phyloP scores from a whole-genome alignment of 1,140 invertebrate species.

The Aricia agestis region DNA sequence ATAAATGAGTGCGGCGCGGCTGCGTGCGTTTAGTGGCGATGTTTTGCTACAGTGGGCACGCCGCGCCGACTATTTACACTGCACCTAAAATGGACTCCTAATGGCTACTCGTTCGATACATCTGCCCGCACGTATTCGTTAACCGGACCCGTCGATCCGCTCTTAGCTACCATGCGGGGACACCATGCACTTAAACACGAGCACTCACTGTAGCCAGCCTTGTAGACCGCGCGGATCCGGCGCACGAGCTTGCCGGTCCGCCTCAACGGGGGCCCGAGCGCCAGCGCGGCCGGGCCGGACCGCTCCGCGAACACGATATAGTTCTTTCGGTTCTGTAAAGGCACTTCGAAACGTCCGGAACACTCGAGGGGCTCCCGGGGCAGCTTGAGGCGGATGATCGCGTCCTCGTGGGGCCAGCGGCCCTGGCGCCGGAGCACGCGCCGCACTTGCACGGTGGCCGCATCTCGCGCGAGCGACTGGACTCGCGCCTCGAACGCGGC shows the following conservation, averaged over 20 bases:
- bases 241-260: slow-evolving; percentile 57
- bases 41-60: slow-evolving; percentile 53
- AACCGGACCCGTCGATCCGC: slow-evolving; percentile 28
- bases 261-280: slow-evolving; percentile 61
- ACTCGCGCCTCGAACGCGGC: slow-evolving; percentile 69
- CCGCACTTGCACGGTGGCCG: slow-evolving; percentile 59
- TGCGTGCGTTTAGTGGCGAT: slow-evolving; percentile 42
- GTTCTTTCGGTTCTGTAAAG: slow-evolving; percentile 60
- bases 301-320: slow-evolving; percentile 71
- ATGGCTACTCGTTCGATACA: slow-evolving; percentile 69
- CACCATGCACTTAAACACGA: slow-evolving; percentile 29
- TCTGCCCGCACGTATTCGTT: slow-evolving; percentile 61
- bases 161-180: too few species aligned
- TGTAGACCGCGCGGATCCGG: slow-evolving; percentile 67
- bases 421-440: slow-evolving; percentile 56
- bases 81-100: slow-evolving; percentile 71
- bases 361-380: slow-evolving; percentile 52
- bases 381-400: slow-evolving; percentile 56
- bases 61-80: slow-evolving; percentile 54
- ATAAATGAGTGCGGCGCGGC: slow-evolving; percentile 50
- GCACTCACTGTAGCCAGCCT: slow-evolving; percentile 69
- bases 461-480: slow-evolving; percentile 56
- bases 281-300: slow-evolving; percentile 59
- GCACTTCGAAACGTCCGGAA: slow-evolving; percentile 66
- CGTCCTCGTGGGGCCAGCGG: slow-evolving; percentile 61